phyloP scores from a whole-genome alignment of 2,888 invertebrate species.

The Furcula furcula region DNA sequence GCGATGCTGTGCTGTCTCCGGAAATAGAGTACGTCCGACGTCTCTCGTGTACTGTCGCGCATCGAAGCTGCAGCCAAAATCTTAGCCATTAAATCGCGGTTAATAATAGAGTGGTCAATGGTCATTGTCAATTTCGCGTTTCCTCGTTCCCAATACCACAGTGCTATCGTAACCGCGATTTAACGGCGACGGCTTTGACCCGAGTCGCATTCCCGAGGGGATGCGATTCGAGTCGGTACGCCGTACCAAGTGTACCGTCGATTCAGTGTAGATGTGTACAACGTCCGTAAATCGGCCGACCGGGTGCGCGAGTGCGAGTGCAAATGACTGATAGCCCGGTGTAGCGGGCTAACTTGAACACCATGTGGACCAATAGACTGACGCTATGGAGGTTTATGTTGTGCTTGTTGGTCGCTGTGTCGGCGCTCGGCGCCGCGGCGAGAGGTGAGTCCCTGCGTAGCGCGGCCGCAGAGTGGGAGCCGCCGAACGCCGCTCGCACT shows the following conservation, averaged over 20 bases:
- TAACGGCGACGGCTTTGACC: slow-evolving; percentile 50
- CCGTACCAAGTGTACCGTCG: slow-evolving; percentile 32
- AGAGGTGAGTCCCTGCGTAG: slow-evolving; percentile 66
- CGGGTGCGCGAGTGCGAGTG: slow-evolving; percentile 79
- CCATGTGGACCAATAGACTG: slow-evolving; percentile 78
- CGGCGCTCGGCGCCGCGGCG: slow-evolving; percentile 66
- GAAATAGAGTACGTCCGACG: slow-evolving; percentile 77
- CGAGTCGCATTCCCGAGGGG: slow-evolving; percentile 62
- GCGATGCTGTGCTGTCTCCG: slow-evolving; percentile 83
- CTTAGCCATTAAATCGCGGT: slow-evolving; percentile 66
- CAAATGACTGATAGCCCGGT: slow-evolving; percentile 78
- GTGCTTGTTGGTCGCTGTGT: slow-evolving; percentile 71
- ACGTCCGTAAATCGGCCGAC: slow-evolving; percentile 68
- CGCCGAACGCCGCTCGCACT: slow-evolving; percentile 46
- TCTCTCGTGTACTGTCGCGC: slow-evolving; percentile 58
- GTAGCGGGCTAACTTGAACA: slow-evolving; percentile 67
- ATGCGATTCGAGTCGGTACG: slow-evolving; percentile 51
- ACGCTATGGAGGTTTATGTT: slow-evolving; percentile 77
- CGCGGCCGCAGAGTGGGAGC: slow-evolving; percentile 37
- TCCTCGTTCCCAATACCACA: slow-evolving; percentile 6
- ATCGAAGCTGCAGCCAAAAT: slow-evolving; percentile 45
- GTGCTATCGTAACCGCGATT: slow-evolving; percentile 39
- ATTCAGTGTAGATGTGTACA: slow-evolving; percentile 69
- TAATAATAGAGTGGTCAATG: slow-evolving; percentile 50
- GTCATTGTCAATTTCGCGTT: slow-evolving; percentile 24